Evolutionary conservation across 2,888 invertebrate genomes (phyloP).

Genomic region (Troilus luridus): DNA sequence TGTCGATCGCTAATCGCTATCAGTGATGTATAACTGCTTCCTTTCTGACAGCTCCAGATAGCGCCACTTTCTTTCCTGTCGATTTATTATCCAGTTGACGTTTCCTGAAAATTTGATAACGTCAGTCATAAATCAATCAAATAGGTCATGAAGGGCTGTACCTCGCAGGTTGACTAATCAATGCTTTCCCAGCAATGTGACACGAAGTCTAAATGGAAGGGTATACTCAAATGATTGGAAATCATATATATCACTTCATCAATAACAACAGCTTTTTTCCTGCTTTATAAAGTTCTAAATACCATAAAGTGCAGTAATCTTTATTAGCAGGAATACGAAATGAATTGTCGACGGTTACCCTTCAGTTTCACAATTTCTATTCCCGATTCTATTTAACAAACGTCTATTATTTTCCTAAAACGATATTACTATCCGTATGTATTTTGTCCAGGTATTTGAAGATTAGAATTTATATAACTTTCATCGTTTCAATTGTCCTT

Average conservation of each 20-base stretch:
- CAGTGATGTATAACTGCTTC: slow-evolving; percentile 29
- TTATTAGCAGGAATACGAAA: too few relatives aligned
- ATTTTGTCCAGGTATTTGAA: too few relatives aligned
- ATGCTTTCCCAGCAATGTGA: not conserved
- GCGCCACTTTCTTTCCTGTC: slow-evolving; percentile 17
- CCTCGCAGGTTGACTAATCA: not conserved
- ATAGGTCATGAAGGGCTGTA: not conserved
- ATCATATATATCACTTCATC: not conserved
- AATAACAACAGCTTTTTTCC: not conserved
- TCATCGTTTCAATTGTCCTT: too few relatives aligned
- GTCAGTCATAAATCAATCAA: not conserved
- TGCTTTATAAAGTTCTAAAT: not conserved
- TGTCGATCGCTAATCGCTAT: slow-evolving; percentile 24
- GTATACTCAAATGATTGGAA: not conserved
- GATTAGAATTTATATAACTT: too few relatives aligned
- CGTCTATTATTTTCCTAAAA: too few relatives aligned
- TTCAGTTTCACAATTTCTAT: too few relatives aligned
- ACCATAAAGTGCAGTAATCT: too few relatives aligned
- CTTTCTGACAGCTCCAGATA: not conserved
- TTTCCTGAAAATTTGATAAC: slow-evolving; percentile 35
- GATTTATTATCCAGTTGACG: slow-evolving; percentile 4
- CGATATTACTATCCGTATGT: too few relatives aligned
- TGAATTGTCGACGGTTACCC: too few relatives aligned
- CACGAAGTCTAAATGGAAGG: not conserved
- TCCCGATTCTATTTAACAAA: too few relatives aligned